phyloP scores from a whole-genome alignment of 2,888 invertebrate species.

The Troides helena region DNA sequence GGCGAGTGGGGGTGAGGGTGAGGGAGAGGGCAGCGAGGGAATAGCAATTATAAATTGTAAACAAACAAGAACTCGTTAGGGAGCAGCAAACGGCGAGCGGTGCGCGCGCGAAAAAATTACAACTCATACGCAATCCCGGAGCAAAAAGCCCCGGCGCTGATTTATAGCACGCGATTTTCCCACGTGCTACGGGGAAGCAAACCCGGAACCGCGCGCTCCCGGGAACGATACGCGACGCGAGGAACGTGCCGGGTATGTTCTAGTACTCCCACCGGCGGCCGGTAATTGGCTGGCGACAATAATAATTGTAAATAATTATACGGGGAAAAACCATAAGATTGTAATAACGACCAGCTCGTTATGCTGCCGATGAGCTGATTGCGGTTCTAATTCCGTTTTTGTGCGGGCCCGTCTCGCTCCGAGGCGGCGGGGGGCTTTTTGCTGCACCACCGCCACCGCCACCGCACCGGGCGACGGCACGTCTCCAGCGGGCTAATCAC shows the following conservation, averaged over 20 bases:
- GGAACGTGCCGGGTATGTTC: constrained; percentile 56
- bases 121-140: constrained; percentile 30
- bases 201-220: constrained; percentile 67
- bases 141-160: constrained; percentile 52
- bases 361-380: constrained; percentile 17
- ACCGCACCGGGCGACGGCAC: constrained; percentile 21
- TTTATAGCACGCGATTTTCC: constrained; percentile 70
- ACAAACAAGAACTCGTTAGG: constrained; percentile 24
- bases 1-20: background rate
- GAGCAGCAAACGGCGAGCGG: constrained; percentile 4
- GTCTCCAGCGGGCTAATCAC: constrained; percentile 5
- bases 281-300: constrained; percentile 42
- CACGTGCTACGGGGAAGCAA: constrained; percentile 74
- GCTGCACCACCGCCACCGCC: background rate
- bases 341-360: constrained; percentile 25
- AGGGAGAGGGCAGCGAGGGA: background rate
- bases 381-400: constrained; percentile 26
- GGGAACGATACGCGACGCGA: constrained; percentile 59
- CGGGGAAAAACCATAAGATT: constrained; percentile 12
- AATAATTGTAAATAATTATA: constrained; percentile 37
- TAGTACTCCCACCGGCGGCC: constrained; percentile 42
- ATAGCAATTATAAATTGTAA: constrained; percentile 25
- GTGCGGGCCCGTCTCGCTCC: constrained; percentile 14
- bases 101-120: constrained; percentile 21
- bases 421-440: constrained; percentile 12